Conservation (phyloP, 2,888 invertebrate species). For the Mythimna lalbum region DNA sequence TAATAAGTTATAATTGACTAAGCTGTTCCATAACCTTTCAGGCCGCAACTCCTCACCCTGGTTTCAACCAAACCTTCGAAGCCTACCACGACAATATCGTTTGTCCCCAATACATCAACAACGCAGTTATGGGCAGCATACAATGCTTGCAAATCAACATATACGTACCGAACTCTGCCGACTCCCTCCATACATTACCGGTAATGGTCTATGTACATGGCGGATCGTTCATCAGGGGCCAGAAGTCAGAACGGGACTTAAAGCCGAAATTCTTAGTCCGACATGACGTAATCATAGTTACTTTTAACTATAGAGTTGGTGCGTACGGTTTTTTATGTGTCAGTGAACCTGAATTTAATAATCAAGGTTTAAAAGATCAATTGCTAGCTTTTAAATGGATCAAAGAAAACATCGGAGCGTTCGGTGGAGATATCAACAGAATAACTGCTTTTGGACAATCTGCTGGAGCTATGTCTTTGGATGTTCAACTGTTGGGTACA, state of each 20-base stretch:
- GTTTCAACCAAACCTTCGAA: constrained; percentile 28
- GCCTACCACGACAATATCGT: constrained; percentile 26
- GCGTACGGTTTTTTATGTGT: constrained; percentile 46
- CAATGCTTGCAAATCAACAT: constrained; percentile 52
- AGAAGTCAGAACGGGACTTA: background rate
- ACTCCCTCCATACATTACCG: constrained; percentile 29
- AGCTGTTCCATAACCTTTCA: constrained; percentile 4
- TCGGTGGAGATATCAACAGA: constrained; percentile 39
- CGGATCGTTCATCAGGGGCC: constrained; percentile 23
- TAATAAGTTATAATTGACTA: background rate
- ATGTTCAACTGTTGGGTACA: constrained; percentile 14
- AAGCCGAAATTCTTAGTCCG: constrained; percentile 29
- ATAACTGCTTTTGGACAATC: constrained; percentile 41
- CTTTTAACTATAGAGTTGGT: constrained; percentile 49
- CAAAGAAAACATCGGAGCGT: constrained; percentile 41
- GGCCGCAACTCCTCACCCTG: constrained; percentile 31
- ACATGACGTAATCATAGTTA: constrained; percentile 41
- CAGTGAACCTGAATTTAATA: constrained; percentile 25
- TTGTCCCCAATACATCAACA: constrained; percentile 37
- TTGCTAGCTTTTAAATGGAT: constrained; percentile 45
- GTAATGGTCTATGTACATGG: constrained; percentile 50
- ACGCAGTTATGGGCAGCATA: constrained; percentile 14
- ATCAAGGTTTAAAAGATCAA: constrained; percentile 52
- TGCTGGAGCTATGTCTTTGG: constrained; percentile 39
- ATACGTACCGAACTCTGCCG: constrained; percentile 37